Base-by-base conservation (phyloP, 92 coral and sea anemone genomes). In the Pocillopora grandis region DNA sequence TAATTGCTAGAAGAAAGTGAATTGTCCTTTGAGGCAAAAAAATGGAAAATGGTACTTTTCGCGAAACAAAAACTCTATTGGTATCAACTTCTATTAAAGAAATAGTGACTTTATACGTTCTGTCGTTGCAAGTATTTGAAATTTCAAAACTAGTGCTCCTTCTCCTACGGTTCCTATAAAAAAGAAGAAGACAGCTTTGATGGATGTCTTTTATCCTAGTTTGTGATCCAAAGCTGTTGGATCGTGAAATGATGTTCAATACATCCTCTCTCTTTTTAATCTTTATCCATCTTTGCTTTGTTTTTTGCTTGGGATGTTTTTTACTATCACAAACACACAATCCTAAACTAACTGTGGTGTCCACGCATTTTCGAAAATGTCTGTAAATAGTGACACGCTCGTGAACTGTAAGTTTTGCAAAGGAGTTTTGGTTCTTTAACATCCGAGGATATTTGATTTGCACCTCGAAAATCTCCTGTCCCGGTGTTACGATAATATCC, bases 401-500 rank as follows among this genome's bases (percentile, higher is more conserved):
- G 76, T 85, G 85, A 16, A 79, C 85, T 19, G 80, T 73, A 15
- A 95, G 15, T 66, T 88, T 90, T 19, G 89, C 91, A 57, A 68
- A 55, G 58, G 76, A 80, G 10, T 69, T 78, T 52, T 72, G 69
- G 18, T 86, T 87, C 16, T 66, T 78, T 10, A 79, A 55, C 19
- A 33, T 72, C 14, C n/a, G 58, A 48, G 94, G 89, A 65, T 96
- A 89, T 63, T 76, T 86, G 18, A 94, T 84, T 76, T 96, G 98
- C 60, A 89, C 91, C 80, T 94, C 96, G 69, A 96, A 96, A 72
- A 94, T 92, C 82, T 92, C 94, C 12, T 83, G 60, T 79, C 90
- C 94, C 12, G 98, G 98, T 1, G 62, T 86, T 15, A 96, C 98
- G 2, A 86, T 86, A 20, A 96, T 62, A 72, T 96, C 98, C 97